Percentiles rank a stretch among this genome's conserved stretches.
phyloP scores from a whole-genome alignment of 2,797 vertebrate genomes.

The Cheracebus regulus region DNA sequence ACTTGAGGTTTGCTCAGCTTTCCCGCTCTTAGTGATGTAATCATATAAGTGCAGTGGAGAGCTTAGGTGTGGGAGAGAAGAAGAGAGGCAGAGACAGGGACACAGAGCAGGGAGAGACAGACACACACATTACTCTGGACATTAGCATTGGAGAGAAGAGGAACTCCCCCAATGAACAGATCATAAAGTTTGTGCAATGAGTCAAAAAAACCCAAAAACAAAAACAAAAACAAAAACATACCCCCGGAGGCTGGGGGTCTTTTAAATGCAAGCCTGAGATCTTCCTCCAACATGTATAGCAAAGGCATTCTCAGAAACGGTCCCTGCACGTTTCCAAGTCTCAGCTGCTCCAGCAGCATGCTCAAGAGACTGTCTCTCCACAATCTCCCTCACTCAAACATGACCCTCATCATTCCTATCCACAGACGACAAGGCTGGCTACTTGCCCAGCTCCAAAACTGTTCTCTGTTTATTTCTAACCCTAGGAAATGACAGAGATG shows the following conservation, averaged over 20 bases:
- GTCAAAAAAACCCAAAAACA: neutral
- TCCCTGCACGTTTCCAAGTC: neutral
- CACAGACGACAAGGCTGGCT: neutral
- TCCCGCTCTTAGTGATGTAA: neutral
- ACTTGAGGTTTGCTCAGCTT: neutral
- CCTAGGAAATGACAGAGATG: constrained; percentile 57
- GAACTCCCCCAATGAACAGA: neutral
- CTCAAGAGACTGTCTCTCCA: neutral
- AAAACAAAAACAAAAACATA: neutral
- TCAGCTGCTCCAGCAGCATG: neutral
- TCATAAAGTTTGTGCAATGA: neutral
- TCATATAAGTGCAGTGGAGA: accelerated
- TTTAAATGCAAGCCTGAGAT: neutral
- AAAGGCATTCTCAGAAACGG: neutral
- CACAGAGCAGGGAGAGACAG: neutral
- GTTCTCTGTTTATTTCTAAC: constrained; percentile 50
- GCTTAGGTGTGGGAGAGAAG: neutral
- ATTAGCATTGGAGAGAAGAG: neutral
- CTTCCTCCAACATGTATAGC: neutral
- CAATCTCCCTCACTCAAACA: accelerated
- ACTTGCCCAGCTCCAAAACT: neutral
- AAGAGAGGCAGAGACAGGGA: neutral
- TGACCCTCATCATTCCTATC: constrained; percentile 1
- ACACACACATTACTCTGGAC: neutral
- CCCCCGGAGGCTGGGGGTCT: neutral